Evolutionary conservation across 2,797 vertebrate genomes (phyloP).

Genomic region (Xerus rutilus): DNA sequence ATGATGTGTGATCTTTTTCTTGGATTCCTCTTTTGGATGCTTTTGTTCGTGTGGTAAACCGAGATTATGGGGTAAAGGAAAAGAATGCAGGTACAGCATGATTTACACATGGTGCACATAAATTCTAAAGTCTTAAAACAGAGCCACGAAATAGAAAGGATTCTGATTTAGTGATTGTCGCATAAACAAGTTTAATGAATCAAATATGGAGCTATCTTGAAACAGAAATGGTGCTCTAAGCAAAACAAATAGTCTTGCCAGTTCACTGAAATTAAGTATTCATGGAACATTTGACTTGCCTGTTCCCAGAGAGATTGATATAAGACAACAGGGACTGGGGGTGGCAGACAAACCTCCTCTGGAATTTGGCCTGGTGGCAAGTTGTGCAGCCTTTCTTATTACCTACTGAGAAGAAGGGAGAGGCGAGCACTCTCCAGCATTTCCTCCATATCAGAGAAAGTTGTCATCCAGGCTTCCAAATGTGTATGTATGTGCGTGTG

Average conservation of each 20-base stretch:
- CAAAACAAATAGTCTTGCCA: constrained; percentile 62
- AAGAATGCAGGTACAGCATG: constrained; percentile 51
- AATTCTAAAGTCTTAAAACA: constrained; percentile 43
- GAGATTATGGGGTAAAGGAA: constrained; percentile 42
- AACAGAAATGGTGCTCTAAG: constrained; percentile 72
- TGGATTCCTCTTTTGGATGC: background rate
- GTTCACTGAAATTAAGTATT: constrained; percentile 66
- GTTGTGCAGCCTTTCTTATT: background rate
- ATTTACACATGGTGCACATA: constrained; percentile 30
- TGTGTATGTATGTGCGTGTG: constrained; percentile 1
- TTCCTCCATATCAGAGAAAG: constrained; percentile 73
- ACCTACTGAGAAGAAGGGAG: constrained; percentile 5
- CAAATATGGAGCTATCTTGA: constrained; percentile 66
- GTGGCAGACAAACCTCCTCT: background rate
- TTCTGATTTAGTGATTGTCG: constrained; percentile 37
- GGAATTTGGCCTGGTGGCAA: background rate
- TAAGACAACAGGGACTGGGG: background rate
- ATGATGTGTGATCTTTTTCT: constrained; percentile 36
- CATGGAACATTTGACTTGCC: background rate
- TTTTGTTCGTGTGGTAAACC: constrained; percentile 27
- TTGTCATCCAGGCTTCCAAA: constrained; percentile 56
- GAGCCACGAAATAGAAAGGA: background rate
- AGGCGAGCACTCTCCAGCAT: constrained; percentile 26
- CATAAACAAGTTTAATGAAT: constrained; percentile 72
- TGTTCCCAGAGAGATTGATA: constrained; percentile 42